Percentiles rank a stretch among this genome's conserved stretches.
phyloP scores from a whole-genome alignment of 2,797 vertebrate genomes.

The Arnoldichthys spilopterus region DNA sequence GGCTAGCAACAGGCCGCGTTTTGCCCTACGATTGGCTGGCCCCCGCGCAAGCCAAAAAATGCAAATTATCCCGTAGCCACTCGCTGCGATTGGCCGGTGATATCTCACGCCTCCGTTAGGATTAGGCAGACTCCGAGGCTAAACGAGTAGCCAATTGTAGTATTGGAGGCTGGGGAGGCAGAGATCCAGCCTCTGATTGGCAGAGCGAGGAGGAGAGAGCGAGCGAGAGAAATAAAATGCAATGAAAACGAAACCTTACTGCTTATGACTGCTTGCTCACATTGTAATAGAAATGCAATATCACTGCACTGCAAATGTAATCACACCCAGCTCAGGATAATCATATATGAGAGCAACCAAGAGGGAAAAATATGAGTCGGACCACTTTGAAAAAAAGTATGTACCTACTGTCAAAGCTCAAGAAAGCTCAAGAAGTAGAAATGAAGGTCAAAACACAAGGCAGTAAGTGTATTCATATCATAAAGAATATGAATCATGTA shows the following conservation, averaged over 20 bases:
- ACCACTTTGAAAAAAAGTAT: background rate
- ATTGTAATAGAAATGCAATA: slow-evolving; percentile 11
- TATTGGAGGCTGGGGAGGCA: background rate
- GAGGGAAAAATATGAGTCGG: background rate
- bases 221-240: background rate
- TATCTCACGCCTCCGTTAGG: background rate
- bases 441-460: too few species aligned
- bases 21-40: background rate
- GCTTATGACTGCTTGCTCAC: slow-evolving; percentile 8
- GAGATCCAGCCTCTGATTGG: background rate
- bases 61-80: background rate
- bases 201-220: background rate
- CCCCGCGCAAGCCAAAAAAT: background rate
- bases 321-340: background rate
- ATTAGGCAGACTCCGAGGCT: background rate
- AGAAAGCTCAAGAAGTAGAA: background rate
- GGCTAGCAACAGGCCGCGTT: background rate
- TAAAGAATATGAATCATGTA: too few species aligned
- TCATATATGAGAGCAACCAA: background rate
- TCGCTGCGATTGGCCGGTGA: background rate
- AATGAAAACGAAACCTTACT: slow-evolving; percentile 8
- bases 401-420: background rate
- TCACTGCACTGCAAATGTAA: background rate
- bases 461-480: too few species aligned
- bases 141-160: background rate